Base-by-base conservation (phyloP, 2,797 vertebrate genomes). In the Pipistrellus pipistrellus region DNA sequence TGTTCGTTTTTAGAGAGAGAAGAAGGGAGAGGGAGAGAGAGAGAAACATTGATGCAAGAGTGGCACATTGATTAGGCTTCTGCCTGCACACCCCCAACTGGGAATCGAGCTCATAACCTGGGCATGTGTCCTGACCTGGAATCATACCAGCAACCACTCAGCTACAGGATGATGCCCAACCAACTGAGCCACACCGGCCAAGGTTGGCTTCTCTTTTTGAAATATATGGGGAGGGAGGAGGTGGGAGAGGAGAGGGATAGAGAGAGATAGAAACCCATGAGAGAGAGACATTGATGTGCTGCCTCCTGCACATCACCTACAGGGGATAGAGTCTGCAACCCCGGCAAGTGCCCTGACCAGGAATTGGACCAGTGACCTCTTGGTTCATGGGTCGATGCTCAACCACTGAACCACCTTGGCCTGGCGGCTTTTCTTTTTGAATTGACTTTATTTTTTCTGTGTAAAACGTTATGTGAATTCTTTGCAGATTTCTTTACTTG, bases 401-500 rank as follows among this genome's bases (percentile, higher is more conserved):
- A 68, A 20, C 64, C 64, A 68, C n/a, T 20, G n/a, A 68, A 32
- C n/a, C 17, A 68, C 64, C n/a, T 32, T 35, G 64, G 64, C n/a
- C 64, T 32, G 64, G n/a, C 2, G 8, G 17, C 17, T 68, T 35
- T 68, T 32, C 17, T 32, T 4, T 64, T 44, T 57, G 18, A 27
- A 1, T 57, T 80, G 51, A 78, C 38, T 71, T 57, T 10, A n/a
- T n/a, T 30, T 32, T 21, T 3, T 5, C 41, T n/a, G 20, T 83
- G n/a, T 77, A 73, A 64, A 80, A 71, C 44, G 83, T 92, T 20
- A 62, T 83, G 17, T 69, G 95, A 94, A 72, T 86, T 64, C 53
- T 95, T 90, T 44, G 41, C 35, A 85, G 57, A 20, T 30, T 76
- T 73, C 44, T 83, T 81, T 27, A 76, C 25, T 88, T 55, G 57